Base-by-base conservation (phyloP, 1,140 invertebrate species). In the Eulimnadia texana region DNA sequence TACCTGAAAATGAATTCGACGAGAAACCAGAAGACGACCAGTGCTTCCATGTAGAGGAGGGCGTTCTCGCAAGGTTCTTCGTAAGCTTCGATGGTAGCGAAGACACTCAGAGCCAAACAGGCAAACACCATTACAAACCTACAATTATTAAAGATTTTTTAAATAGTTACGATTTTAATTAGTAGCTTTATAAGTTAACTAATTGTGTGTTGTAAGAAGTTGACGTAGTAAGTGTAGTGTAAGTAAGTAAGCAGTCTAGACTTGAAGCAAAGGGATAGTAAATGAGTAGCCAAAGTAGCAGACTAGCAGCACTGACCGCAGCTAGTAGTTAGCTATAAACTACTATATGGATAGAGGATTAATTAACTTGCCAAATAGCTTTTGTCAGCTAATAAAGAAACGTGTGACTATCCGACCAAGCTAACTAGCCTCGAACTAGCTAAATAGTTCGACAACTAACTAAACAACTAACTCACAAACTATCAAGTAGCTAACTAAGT, bases 1-100 rank as follows among this genome's bases (percentile, higher is more conserved):
- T 52, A 69, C 68, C 72, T 72, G 66, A 89, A 77, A 65, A 84
- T 75, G 71, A 93, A 94, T 76, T 96, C 93, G 66, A 88, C 79
- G 22, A 84, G 83, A 71, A 96, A 91, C 88, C 90, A 95, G 61
- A 93, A 80, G 62, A 95, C 85, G 68, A 95, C 89, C 60, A 93
- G 79, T 62, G 86, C 85, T 76, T 93, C 90, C 84, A 88, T 88
- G 72, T 86, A 84, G 75, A 88, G 84, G 64, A 90, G 79, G 63
- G 86, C 79, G 63, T 79, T 77, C 49, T 81, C 81, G 64, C 85
- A 85, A 68, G 81, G 77, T 65, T 81, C 80, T 73, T 88, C 85
- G 76, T 86, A 88, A 70, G 84, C 82, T 70, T 86, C 80, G 70
- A 90, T 88, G 58, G 88, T 90, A 58, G 85, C 87, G 74, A 90